Percentiles rank a stretch among this genome's conserved stretches.
These are phyloP conservation scores for Sesia bembeciformis DNA, from an alignment of 2,888 invertebrate species.

Conservation along the genomic window DNA sequence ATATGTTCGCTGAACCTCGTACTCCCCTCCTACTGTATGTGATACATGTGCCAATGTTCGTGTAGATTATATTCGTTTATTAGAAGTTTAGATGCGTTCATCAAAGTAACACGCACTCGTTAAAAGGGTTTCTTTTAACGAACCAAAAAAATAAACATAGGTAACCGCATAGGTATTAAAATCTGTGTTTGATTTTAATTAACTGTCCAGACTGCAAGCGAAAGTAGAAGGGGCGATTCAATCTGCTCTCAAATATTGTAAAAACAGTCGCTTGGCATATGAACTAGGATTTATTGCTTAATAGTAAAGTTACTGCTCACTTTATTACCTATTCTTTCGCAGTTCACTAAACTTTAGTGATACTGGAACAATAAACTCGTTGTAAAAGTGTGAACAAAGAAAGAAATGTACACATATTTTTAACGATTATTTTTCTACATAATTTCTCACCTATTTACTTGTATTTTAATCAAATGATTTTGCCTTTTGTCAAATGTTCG, in stretches of 20 bases:
- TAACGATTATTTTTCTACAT: too few relatives aligned
- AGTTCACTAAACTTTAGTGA: slow-evolving; percentile 1
- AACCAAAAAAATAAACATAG: neutral
- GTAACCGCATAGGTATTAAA: neutral
- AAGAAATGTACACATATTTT: too few relatives aligned
- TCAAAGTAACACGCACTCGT: neutral
- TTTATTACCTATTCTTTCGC: slow-evolving; percentile 2
- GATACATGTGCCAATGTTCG: slow-evolving; percentile 21
- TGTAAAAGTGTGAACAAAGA: too few relatives aligned
- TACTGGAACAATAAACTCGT: too few relatives aligned
- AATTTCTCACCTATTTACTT: too few relatives aligned
- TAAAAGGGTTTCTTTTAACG: neutral
- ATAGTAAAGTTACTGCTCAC: slow-evolving; percentile 3
- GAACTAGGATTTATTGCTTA: slow-evolving; percentile 15
- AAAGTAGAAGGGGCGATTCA: slow-evolving; percentile 12
- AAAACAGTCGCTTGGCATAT: slow-evolving; percentile 10
- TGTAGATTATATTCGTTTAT: slow-evolving; percentile 36
- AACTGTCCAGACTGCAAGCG: slow-evolving; percentile 33
- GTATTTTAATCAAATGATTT: too few relatives aligned
- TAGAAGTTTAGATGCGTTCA: neutral
- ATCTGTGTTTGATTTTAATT: slow-evolving; percentile 47
- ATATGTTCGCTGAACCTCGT: slow-evolving; percentile 61
- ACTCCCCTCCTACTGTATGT: slow-evolving; percentile 29
- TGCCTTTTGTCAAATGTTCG: too few relatives aligned
- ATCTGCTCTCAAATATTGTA: slow-evolving; percentile 11